Conservation (phyloP, 2,888 invertebrate genomes). For the Stenotaenia linearis region DNA sequence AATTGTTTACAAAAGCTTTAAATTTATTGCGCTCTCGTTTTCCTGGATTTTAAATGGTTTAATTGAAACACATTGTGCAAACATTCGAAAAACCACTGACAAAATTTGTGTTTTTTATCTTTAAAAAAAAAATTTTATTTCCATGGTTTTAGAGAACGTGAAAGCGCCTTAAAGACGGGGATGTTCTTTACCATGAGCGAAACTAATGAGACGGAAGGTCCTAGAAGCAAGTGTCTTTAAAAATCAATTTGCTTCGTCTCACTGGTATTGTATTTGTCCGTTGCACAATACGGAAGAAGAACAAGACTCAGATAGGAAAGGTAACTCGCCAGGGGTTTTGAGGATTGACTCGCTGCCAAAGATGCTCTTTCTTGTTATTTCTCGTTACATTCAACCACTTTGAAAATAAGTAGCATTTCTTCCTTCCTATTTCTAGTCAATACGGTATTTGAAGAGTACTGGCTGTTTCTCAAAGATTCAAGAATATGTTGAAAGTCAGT, state of each 20-base stretch:
- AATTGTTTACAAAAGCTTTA: background rate
- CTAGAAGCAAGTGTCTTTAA: constrained; percentile 1
- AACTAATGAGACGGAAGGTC: constrained; percentile 12
- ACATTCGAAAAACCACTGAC: no score
- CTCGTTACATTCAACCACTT: background rate
- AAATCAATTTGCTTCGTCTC: constrained; percentile 10
- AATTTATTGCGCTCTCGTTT: background rate
- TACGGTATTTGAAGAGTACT: background rate
- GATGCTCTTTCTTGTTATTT: background rate
- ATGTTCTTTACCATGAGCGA: background rate
- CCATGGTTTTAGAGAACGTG: background rate
- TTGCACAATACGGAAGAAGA: background rate
- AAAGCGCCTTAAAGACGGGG: background rate
- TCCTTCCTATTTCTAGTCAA: background rate
- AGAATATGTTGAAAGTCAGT: constrained; percentile 3
- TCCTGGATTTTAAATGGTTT: background rate
- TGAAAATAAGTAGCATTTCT: background rate
- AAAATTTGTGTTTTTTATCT: background rate
- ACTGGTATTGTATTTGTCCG: constrained; percentile 11
- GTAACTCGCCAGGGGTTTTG: constrained; percentile 13
- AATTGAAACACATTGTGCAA: no score
- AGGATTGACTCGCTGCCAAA: background rate
- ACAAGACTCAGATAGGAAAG: background rate
- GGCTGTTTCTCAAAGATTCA: background rate
- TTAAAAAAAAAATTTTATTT: background rate